Conservation (phyloP, 2,113 vertebrate species). For the Felis catus region F.catus_Fca126_mat1.0 CM031417.1:119567001-119567500, state of each 20-base stretch:
- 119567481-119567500: too few relatives aligned
- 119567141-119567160: slow-evolving; percentile 98
- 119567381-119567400: background rate
- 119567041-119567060: background rate
- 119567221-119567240: slow-evolving; percentile 37
- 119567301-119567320: background rate
- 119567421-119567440: background rate
- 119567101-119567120: slow-evolving; percentile 98
- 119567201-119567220: slow-evolving; percentile 93
- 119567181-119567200: slow-evolving; percentile 96
- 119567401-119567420: background rate
- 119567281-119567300: background rate
- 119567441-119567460: background rate
- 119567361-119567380: background rate
- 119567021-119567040: background rate
- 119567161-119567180: slow-evolving; percentile 95
- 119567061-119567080: slow-evolving; percentile 98
- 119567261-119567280: slow-evolving; percentile 28
- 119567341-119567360: background rate
- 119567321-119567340: background rate
- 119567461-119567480: background rate
- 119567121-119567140: slow-evolving; percentile 99
- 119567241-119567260: slow-evolving; percentile 68
- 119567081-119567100: slow-evolving; percentile 98
- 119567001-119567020: too few relatives aligned